phyloP scores from a whole-genome alignment of 2,888 invertebrate species.

The Leptura quadrifasciata region DNA sequence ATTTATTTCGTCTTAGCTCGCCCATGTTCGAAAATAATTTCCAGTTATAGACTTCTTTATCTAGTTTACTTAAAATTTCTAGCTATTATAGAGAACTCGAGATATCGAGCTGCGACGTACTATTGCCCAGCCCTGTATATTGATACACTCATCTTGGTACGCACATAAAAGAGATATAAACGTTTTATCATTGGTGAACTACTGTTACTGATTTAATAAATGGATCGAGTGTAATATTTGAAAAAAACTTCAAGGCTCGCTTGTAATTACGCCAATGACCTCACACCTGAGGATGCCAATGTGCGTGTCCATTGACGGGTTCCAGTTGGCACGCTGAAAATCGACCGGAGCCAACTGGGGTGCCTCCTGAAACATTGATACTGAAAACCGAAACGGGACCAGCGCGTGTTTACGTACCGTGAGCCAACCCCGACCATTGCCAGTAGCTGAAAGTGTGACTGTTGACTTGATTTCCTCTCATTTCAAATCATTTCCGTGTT shows the following conservation, averaged over 20 bases:
- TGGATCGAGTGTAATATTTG: not conserved
- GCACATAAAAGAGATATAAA: not conserved
- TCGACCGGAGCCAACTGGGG: conserved; percentile 70
- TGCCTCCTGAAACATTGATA: conserved; percentile 49
- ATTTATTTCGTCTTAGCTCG: too few relatives aligned
- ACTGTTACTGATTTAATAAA: not conserved
- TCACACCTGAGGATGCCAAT: conserved; percentile 52
- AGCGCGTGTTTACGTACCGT: conserved; percentile 54
- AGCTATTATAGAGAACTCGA: too few relatives aligned
- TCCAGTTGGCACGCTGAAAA: conserved; percentile 68
- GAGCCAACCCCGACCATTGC: conserved; percentile 55
- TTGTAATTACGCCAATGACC: conserved; percentile 23
- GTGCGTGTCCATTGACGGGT: conserved; percentile 61
- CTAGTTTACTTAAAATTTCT: too few relatives aligned
- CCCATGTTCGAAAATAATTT: too few relatives aligned
- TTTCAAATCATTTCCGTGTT: conserved; percentile 36
- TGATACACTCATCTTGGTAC: too few relatives aligned
- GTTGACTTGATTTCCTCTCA: conserved; percentile 37
- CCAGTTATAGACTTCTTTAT: too few relatives aligned
- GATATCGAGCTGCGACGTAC: too few relatives aligned
- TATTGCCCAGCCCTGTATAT: too few relatives aligned
- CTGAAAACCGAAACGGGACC: conserved; percentile 33
- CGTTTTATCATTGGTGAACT: not conserved
- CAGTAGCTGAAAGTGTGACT: conserved; percentile 33
- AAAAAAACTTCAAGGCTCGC: conserved; percentile 19